These are phyloP conservation scores for Dicycla oo DNA, from an alignment of 2,888 invertebrate genomes.

Conservation along the genomic window DNA sequence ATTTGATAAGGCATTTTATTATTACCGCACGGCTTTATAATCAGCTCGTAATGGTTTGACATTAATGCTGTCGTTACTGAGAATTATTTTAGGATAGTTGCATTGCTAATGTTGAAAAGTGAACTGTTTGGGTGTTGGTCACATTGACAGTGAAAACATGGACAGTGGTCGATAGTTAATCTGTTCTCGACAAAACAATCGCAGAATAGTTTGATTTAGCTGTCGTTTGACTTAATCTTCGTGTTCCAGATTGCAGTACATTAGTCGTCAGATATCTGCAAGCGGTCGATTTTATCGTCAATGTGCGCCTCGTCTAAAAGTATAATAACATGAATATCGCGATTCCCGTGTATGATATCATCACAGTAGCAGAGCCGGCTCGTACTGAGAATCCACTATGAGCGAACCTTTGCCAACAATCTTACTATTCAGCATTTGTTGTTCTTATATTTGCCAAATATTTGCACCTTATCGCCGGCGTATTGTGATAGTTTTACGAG, in stretches of 20 bases:
- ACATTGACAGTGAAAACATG: constrained; percentile 45
- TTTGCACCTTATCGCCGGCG: constrained; percentile 81
- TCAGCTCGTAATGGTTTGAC: constrained; percentile 51
- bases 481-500: constrained; percentile 82
- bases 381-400: constrained; percentile 72
- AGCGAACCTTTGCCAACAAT: constrained; percentile 82
- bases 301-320: constrained; percentile 65
- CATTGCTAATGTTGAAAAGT: constrained; percentile 47
- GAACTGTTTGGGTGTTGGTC: constrained; percentile 44
- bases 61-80: constrained; percentile 41
- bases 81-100: constrained; percentile 43
- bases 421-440: constrained; percentile 83
- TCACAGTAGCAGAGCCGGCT: constrained; percentile 63
- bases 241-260: constrained; percentile 56
- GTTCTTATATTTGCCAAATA: constrained; percentile 86
- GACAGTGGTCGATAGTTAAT: constrained; percentile 21
- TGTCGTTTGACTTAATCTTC: constrained; percentile 52
- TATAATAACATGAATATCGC: constrained; percentile 68
- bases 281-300: constrained; percentile 64
- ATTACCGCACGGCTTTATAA: constrained; percentile 65
- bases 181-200: constrained; percentile 34
- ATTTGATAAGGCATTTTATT: constrained; percentile 83
- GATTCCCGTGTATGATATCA: constrained; percentile 75
- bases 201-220: constrained; percentile 41
- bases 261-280: constrained; percentile 48